These are phyloP conservation scores for Donacobius atricapilla DNA, from an alignment of 2,113 vertebrate species.

Conservation along the genomic window DNA sequence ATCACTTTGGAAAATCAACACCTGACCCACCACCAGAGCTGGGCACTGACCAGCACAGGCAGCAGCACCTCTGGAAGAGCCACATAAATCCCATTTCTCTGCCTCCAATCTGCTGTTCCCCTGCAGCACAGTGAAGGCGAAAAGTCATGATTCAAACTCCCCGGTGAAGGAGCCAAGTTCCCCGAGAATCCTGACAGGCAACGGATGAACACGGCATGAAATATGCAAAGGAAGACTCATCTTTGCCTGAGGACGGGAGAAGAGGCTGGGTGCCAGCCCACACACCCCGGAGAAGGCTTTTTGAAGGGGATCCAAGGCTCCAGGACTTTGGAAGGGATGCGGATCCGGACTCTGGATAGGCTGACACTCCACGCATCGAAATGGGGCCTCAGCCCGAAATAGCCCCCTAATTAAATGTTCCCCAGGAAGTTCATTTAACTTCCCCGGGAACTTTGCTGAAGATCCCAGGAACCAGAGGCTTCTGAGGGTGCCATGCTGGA, in stretches of 20 bases:
- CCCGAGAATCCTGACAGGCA: constrained; percentile 53
- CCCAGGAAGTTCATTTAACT: background rate
- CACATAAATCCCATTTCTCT: background rate
- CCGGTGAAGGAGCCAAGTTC: background rate
- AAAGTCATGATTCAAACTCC: constrained; percentile 40
- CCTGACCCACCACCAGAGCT: background rate
- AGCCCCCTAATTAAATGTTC: background rate
- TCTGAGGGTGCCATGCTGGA: fast-evolving
- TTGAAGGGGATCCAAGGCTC: background rate
- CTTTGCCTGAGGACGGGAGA: constrained; percentile 36
- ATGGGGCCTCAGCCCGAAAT: background rate
- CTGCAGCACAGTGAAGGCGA: background rate
- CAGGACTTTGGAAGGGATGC: fast-evolving
- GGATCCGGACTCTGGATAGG: background rate
- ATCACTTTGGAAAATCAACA: background rate
- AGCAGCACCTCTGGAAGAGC: background rate
- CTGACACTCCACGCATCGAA: background rate
- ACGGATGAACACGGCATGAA: constrained; percentile 31
- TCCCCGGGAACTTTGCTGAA: background rate
- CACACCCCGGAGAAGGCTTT: background rate
- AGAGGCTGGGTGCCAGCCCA: constrained; percentile 32
- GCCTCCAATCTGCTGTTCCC: background rate
- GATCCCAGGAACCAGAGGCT: background rate
- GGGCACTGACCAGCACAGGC: background rate
- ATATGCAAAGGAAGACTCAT: constrained; percentile 48